Conservation (phyloP, 2,113 vertebrate genomes). For the human (Homo sapiens) region GRCh38 chr3:121684001-121684500, state of each 20-base stretch:
- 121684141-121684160: neutral
- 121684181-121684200: conserved; percentile 31
- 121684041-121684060: no score
- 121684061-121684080: no score
- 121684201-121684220: neutral
- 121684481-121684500: neutral
- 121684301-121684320: neutral
- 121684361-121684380: neutral
- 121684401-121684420: conserved; percentile 27
- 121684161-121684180: neutral
- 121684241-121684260: neutral
- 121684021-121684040: no score
- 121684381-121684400: neutral
- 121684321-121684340: neutral
- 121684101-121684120: no score
- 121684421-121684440: neutral
- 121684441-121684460: neutral
- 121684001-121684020: no score
- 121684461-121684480: neutral
- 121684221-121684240: neutral
- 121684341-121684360: neutral
- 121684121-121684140: no score
- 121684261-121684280: neutral
- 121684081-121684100: no score
- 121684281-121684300: neutral